Conservation (phyloP, 1,140 invertebrate species). For the Platyura marginata region DNA sequence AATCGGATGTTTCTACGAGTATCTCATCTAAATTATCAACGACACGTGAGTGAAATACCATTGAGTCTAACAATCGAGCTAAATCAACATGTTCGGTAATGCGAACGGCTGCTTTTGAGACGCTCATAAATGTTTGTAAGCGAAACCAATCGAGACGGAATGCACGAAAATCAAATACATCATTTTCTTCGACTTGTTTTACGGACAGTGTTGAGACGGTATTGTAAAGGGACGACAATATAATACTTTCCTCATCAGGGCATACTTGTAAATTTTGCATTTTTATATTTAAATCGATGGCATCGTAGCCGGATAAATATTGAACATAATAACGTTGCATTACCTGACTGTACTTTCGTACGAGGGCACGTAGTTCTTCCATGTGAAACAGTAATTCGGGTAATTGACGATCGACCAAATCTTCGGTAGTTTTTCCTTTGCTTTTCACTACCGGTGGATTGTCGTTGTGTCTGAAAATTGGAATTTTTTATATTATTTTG, state of each 20-base stretch:
- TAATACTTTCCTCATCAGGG: constrained; percentile 88
- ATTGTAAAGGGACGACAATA: constrained; percentile 83
- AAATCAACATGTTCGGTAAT: constrained; percentile 76
- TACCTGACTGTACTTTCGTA: constrained; percentile 90
- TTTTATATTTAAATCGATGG: constrained; percentile 75
- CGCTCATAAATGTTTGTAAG: constrained; percentile 85
- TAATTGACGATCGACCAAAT: constrained; percentile 82
- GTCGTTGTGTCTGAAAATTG: constrained; percentile 51
- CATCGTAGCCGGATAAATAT: constrained; percentile 90
- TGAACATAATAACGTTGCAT: constrained; percentile 97
- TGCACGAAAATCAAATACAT: constrained; percentile 88
- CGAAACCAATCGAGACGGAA: constrained; percentile 95
- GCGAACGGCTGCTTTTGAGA: constrained; percentile 60
- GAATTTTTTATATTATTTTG: not conserved
- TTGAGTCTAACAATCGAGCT: constrained; percentile 83
- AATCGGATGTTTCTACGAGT: constrained; percentile 87
- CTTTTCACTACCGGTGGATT: constrained; percentile 77
- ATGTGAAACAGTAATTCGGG: constrained; percentile 97
- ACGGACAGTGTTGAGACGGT: constrained; percentile 73
- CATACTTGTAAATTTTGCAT: constrained; percentile 73
- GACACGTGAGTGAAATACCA: constrained; percentile 95
- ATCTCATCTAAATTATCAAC: constrained; percentile 98
- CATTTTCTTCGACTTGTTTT: constrained; percentile 94
- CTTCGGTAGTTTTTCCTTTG: constrained; percentile 69
- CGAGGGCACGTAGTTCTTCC: constrained; percentile 85